A percentile compares a stretch with the other conserved stretches of the same genome.
These are phyloP conservation scores for Microchirus variegatus DNA, from an alignment of 2,797 vertebrate species.

Conservation along the genomic window DNA sequence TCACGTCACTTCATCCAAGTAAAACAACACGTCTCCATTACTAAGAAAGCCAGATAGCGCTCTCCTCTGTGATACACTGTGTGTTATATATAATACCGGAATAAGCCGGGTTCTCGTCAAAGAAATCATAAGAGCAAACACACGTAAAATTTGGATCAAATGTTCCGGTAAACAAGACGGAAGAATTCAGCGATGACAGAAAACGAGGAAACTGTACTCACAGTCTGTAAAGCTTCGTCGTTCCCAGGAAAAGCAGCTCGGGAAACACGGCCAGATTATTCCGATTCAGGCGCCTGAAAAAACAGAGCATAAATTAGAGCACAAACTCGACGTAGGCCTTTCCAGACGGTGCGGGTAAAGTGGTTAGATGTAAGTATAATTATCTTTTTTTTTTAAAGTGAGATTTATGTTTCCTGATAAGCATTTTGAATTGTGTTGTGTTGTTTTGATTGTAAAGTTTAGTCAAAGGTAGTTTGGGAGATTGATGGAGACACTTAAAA, in stretches of 20 bases:
- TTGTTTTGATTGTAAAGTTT: slow-evolving; percentile 41
- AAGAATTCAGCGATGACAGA: slow-evolving; percentile 13
- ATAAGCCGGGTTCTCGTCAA: too few relatives aligned
- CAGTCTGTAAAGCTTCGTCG: slow-evolving; percentile 95
- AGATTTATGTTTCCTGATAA: slow-evolving; percentile 45
- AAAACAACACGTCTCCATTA: slow-evolving; percentile 27
- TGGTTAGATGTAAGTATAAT: slow-evolving; percentile 39
- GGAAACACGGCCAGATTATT: slow-evolving; percentile 97
- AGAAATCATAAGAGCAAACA: neutral
- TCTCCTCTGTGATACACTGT: neutral
- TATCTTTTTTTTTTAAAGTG: slow-evolving; percentile 26
- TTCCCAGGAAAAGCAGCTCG: slow-evolving; percentile 96
- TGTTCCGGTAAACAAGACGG: slow-evolving; percentile 12
- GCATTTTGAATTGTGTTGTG: slow-evolving; percentile 30
- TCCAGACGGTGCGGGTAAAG: slow-evolving; percentile 43
- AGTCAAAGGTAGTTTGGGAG: neutral
- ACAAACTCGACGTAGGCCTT: slow-evolving; percentile 35
- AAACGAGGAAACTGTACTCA: slow-evolving; percentile 82
- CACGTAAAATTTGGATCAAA: neutral
- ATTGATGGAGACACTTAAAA: slow-evolving; percentile 27
- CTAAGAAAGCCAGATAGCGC: slow-evolving; percentile 14
- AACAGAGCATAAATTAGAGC: slow-evolving; percentile 70
- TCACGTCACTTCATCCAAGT: slow-evolving; percentile 38
- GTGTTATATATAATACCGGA: slow-evolving; percentile 19
- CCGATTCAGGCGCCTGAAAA: slow-evolving; percentile 95